Percentiles rank a stretch among this genome's conserved stretches.
Conservation (phyloP, 2,113 vertebrate species). For the Rhombomys opimus region DNA sequence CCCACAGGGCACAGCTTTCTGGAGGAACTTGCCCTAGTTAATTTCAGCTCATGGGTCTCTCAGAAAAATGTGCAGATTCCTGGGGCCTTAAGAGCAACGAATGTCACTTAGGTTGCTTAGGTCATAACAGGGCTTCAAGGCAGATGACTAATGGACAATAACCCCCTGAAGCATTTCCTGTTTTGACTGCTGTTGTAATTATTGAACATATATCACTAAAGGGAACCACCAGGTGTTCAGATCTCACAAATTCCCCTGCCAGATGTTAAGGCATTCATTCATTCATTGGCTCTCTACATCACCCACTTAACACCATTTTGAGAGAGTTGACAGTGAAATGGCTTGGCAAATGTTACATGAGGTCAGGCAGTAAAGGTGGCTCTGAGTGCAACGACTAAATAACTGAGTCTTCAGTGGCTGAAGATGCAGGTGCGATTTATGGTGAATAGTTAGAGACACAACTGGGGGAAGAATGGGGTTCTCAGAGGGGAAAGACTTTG, state of each 20-base stretch:
- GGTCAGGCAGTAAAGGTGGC: neutral
- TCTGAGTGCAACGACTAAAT: neutral
- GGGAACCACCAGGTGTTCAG: neutral
- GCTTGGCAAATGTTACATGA: neutral
- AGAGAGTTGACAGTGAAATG: neutral
- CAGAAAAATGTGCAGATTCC: neutral
- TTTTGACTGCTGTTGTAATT: neutral
- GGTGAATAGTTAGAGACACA: neutral
- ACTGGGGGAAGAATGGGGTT: neutral
- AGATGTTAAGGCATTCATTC: slow-evolving; percentile 4
- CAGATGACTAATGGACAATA: neutral
- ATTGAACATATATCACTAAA: neutral
- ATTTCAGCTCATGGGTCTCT: neutral
- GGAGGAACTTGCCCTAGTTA: neutral
- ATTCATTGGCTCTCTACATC: neutral
- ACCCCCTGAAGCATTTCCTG: neutral
- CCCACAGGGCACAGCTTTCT: neutral
- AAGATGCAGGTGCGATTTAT: neutral
- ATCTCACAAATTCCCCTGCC: neutral
- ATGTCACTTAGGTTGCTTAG: neutral
- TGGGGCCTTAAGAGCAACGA: neutral
- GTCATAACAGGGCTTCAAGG: neutral
- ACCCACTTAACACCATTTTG: neutral
- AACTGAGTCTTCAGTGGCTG: neutral
- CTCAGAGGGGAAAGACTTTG: neutral